These are phyloP conservation scores for Hippocampus guttulatus DNA, from an alignment of 2,113 vertebrate species.

Conservation along the genomic window DNA sequence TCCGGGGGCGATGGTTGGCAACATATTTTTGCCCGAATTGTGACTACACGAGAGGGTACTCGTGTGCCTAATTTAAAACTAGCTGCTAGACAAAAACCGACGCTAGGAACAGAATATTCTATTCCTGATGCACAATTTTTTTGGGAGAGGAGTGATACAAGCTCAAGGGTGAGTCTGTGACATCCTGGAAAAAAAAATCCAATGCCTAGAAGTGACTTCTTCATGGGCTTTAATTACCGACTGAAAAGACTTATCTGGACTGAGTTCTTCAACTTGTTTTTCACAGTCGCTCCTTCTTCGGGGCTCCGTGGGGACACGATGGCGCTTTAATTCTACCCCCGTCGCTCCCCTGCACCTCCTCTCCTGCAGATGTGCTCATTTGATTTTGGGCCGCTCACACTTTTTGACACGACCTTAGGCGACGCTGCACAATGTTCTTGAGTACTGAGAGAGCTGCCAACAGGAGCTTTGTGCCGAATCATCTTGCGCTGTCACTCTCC, in stretches of 20 bases:
- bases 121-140: conserved; percentile 53
- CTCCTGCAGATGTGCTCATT: conserved; percentile 16
- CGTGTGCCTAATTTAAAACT: conserved; percentile 31
- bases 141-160: conserved; percentile 30
- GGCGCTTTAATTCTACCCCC: conserved; percentile 37
- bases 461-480: conserved; percentile 22
- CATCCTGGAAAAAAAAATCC: conserved; percentile 31
- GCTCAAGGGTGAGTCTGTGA: conserved; percentile 41
- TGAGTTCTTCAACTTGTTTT: conserved; percentile 46
- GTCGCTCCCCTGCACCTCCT: conserved; percentile 5
- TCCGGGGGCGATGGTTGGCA: conserved; percentile 4
- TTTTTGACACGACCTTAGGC: conserved; percentile 33
- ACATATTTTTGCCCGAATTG: conserved; percentile 11
- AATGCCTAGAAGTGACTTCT: conserved; percentile 30
- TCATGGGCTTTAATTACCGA: conserved; percentile 58
- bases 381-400: conserved; percentile 36
- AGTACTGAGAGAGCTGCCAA: neutral
- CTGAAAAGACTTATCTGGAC: conserved; percentile 42
- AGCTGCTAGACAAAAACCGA: conserved; percentile 25
- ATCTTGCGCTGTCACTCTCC: conserved; percentile 29
- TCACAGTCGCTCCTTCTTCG: conserved; percentile 29
- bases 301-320: conserved; percentile 36
- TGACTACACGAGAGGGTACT: neutral
- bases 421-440: conserved; percentile 4
- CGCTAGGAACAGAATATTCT: conserved; percentile 27